Evolutionary conservation across 1,140 invertebrate species (phyloP), one percentile per base, ranked within the genome.

Genomic region (Uloborus diversus): DNA sequence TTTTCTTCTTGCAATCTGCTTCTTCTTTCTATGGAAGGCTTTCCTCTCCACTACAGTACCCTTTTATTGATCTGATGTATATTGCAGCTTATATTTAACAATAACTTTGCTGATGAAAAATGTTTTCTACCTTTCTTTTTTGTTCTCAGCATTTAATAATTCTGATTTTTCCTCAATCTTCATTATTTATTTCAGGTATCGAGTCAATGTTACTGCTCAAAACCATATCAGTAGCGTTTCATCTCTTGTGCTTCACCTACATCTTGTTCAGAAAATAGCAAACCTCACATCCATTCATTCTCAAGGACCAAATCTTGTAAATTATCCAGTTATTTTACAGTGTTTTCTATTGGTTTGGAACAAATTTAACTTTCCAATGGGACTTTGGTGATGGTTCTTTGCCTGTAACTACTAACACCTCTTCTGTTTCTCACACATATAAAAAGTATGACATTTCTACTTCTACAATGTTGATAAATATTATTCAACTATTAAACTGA

Each of bases 311-410:
- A 80, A 71, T 65, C 59, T 80, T 33, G 68, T 80, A 56, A 80
- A 80, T 32, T 47, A 71, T 30, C 14, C 42, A 23, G 64, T 71
- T 56, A 71, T 49, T n/a, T 80, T 64, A 42, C 68, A n/a, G 25
- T 51, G 79, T 51, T 33, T 20, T 71, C 13, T 80, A 80, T 65
- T 80, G 79, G 79, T 80, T 80, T 80, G 79, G 79, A 35, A 71
- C 66, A 56, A 71, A 80, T 65, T 25, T 80, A 56, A 80, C 79
- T 64, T 80, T 80, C 20, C 47, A 57, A 64, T 80, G 79, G 79
- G 66, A 80, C 32, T 80, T 80, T 71, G 79, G 79, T 71, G 79
- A 80, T 71, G 68, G 68, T 20, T 61, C 66, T 65, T 27, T 32
- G 47, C 20, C 37, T 30, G 14, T 65, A 56, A 80, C 30, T 32